Evolutionary conservation across 2,888 invertebrate genomes (phyloP), one percentile per base, ranked within the genome.

Genomic region (Drosophila kokeensis): DNA sequence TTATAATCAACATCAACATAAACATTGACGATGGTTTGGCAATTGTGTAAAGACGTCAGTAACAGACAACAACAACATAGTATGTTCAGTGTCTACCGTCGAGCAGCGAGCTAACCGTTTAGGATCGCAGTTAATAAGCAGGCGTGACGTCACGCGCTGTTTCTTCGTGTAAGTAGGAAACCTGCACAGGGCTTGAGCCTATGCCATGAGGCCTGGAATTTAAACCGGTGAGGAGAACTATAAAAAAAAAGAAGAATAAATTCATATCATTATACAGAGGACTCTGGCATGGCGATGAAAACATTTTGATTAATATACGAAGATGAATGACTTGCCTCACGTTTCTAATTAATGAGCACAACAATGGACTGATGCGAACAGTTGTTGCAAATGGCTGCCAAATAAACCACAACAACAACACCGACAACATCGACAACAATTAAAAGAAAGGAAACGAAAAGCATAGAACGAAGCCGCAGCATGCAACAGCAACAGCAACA

Each of bases 301-400:
- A 78, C 71, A 74, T 69, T 76, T 65, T 73, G 87, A 89, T 82
- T 87, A 85, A 87, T 62, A 62, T 32, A 50, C 57, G 21, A n/a
- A 29, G 27, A 58, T 45, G 49, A 74, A 73, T 68, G 65, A 65
- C 55, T 64, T 64, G 58, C 69, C 61, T 54, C 61, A 68, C 67
- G 57, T 67, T 60, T 38, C 48, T 60, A 82, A 89, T 79, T 82
- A 89, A 79, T 84, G 76, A 72, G 67, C 76, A 70, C 70, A 76
- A 89, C 87, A 90, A 87, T 83, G 89, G 87, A 88, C 84, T 90
- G 87, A 87, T 90, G 90, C 89, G 82, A 87, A 90, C 87, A 87
- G 87, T 90, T 87, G 85, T 81, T 61, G 82, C 73, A 73, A 68
- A 89, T 87, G 90, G 76, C 88, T 86, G 85, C 85, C 85, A 87